Base-by-base conservation (phyloP, 2,888 invertebrate genomes). In the Ernsta delagoae region DNA sequence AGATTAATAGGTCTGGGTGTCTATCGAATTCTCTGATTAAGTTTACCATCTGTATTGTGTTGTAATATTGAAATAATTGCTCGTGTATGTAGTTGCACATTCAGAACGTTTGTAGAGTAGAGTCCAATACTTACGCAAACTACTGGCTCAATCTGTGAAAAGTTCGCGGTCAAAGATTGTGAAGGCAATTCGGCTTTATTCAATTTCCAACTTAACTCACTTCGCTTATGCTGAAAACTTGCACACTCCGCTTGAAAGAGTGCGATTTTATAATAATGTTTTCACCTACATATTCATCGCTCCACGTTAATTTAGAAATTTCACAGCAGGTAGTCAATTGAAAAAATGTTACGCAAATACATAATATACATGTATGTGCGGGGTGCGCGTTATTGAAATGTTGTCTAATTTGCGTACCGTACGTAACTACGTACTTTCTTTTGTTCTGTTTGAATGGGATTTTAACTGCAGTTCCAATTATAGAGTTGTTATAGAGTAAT, bases 131-230 rank as follows among this genome's bases (percentile, higher is more conserved):
- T 24, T 24, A 24, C 3, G 1, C 24, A 24, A 24, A 24, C 1
- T 24, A 24, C 24, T 24, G 24, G 3, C 24, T 24, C 24, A 24
- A 24, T 24, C 24, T 24, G 24, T 24, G 41, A 41, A 41, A 8
- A 41, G 41, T 41, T 41, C 41, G 3, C 41, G 54, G 63, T 43
- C 54, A 54, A 54, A 63, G 43, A 53, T 63, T 63, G 54, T 24
- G 24, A 54, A 54, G 43, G 31, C n/a, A 63, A 5, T 16, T 16
- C 50, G 31, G n/a, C 11, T 54, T 63, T 54, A 54, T 54, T 62
- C 31, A 50, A 39, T 62, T 62, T 53, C 16, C 5, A 3, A 16
- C 16, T 39, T 50, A 39, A 62, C 50, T 9, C 36, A 50, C 50
- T 62, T 12, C 34, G 34, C 34, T 62, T 50, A 57, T 36, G n/a